Percentiles rank a stretch among this genome's conserved stretches.
Evolutionary conservation across 2,888 invertebrate genomes (phyloP).

Genomic region (Zaprionus obscuricornis): DNA sequence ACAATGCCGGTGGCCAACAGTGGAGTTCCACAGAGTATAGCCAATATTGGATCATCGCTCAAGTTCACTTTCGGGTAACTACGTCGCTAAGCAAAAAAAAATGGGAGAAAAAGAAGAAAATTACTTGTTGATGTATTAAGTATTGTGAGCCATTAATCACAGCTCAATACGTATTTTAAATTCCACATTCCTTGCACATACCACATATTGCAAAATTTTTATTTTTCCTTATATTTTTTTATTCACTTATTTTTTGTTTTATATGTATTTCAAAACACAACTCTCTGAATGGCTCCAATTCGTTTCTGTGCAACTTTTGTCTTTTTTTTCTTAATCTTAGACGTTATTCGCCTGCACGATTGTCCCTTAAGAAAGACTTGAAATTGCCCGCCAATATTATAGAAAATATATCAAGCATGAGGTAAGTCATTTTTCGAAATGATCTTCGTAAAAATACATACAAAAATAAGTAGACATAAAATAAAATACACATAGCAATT

Average conservation of each 20-base stretch:
- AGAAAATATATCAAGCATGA: slow-evolving; percentile 90
- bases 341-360: slow-evolving; percentile 92
- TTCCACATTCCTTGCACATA: slow-evolving; percentile 26
- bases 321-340: slow-evolving; percentile 84
- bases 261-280: slow-evolving; percentile 7
- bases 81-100: slow-evolving; percentile 8
- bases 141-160: slow-evolving; percentile 25
- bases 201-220: slow-evolving; percentile 13
- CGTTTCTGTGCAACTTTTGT: slow-evolving; percentile 71
- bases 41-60: slow-evolving; percentile 91
- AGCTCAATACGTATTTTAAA: slow-evolving; percentile 19
- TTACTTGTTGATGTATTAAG: slow-evolving; percentile 15
- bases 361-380: slow-evolving; percentile 92
- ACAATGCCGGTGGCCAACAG: slow-evolving; percentile 88
- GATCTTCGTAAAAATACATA: no score
- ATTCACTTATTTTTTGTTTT: not conserved
- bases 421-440: slow-evolving; percentile 85
- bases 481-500: no score
- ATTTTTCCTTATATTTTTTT: slow-evolving; percentile 2
- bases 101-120: not conserved
- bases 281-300: slow-evolving; percentile 58
- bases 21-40: slow-evolving; percentile 89
- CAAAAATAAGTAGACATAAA: no score
- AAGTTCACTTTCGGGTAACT: slow-evolving; percentile 93
- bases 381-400: slow-evolving; percentile 91